Conservation (phyloP, 37 sponge, comb jelly and placozoan species). For the Beroe ovata region DNA sequence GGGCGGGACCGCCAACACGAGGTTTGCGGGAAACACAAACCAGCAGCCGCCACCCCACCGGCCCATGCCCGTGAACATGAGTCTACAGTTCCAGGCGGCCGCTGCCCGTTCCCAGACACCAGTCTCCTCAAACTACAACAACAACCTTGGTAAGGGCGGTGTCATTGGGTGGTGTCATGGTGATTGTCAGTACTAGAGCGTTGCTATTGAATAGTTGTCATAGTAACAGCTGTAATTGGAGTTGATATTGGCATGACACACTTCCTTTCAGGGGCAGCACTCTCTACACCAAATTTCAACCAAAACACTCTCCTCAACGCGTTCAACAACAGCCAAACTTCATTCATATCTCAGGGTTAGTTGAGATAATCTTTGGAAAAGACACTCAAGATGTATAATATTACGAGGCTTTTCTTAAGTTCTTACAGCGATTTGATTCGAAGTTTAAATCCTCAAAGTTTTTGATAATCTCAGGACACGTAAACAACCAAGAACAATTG, state of each 20-base stretch:
- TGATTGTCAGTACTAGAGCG: no score
- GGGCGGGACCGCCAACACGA: neutral
- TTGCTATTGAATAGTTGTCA: no score
- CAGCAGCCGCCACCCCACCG: slow-evolving; percentile 4
- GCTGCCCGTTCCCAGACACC: slow-evolving; percentile 29
- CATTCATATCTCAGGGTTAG: slow-evolving; percentile 22
- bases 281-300: slow-evolving; percentile 5
- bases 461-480: neutral
- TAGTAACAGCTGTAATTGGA: no score
- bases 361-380: no score
- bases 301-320: slow-evolving; percentile 5
- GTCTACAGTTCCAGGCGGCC: slow-evolving; percentile 33
- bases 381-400: no score
- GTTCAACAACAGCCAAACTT: neutral
- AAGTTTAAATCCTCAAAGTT: no score
- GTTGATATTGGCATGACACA: no score
- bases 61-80: slow-evolving; percentile 39
- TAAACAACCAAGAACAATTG: slow-evolving; percentile 35
- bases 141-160: no score
- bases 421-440: no score
- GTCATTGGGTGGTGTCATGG: no score
- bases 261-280: neutral
- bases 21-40: neutral
- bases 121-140: slow-evolving; percentile 39
- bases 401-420: no score